Base-by-base conservation (phyloP, 2,888 invertebrate species). In the Oasisia sp. region DNA sequence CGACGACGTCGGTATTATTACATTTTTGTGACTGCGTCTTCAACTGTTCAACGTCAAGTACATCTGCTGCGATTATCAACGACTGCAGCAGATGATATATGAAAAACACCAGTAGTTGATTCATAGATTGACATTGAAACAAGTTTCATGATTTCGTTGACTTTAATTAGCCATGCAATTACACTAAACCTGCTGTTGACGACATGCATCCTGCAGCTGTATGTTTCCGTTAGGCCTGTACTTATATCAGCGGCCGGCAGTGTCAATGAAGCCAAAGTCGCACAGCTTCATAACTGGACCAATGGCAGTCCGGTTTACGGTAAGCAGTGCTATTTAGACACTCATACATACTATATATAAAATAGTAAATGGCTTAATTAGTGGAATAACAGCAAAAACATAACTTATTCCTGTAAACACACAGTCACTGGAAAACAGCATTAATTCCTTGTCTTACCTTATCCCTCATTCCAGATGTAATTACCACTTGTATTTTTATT, bases 121-220 rank as follows among this genome's bases (percentile, higher is more conserved):
- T n/a, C 27, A n/a, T 19, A 27, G 27, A 27, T 7, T 74, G 27
- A 74, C 74, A 19, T 74, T 74, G 19, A 27, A 74, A 27, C 14
- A 14, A n/a, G 74, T 74, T 74, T 74, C 74, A 74, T 74, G 74
- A 74, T 74, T 74, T n/a, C 74, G n/a, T n/a, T 74, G 74, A 74
- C 74, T 74, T 27, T 2, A n/a, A 74, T 7, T 19, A n/a, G n/a
- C 74, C n/a, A 19, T n/a, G 27, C 27, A 74, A 7, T 27, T 74
- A 27, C 74, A 27, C 27, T 74, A 27, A 74, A 27, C 74, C 74
- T 74, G 74, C 27, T 74, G 74, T 74, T 74, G 74, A 74, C 74
- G 74, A 74, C 74, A 27, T 74, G 74, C 19, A 74, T 74, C 74
- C n/a, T 74, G 74, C 74, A 14, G 58, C 19, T 58, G 58, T 19